A percentile compares a stretch with the other conserved stretches of the same genome.
These are phyloP conservation scores for Drosophila kanekoi DNA, from an alignment of 2,888 invertebrate species.

Conservation along the genomic window DNA sequence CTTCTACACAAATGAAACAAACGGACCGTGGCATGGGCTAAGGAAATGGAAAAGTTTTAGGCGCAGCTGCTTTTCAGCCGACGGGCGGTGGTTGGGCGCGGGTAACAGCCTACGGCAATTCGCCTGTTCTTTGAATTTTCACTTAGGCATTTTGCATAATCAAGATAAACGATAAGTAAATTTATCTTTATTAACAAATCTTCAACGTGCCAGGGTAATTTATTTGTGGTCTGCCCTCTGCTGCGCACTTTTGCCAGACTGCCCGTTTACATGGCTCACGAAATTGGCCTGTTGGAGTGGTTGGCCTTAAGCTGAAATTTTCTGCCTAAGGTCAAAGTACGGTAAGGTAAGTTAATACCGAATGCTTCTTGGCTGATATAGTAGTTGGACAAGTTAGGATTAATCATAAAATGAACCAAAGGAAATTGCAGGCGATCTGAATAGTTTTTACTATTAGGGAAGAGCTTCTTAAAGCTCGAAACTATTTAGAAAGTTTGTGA, in stretches of 20 bases:
- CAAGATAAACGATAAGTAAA: constrained; percentile 79
- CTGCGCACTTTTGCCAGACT: constrained; percentile 27
- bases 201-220: constrained; percentile 74
- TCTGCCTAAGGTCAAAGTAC: constrained; percentile 23
- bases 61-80: constrained; percentile 55
- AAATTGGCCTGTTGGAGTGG: constrained; percentile 52
- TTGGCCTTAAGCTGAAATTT: constrained; percentile 15
- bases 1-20: constrained; percentile 47
- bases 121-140: constrained; percentile 69
- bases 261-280: constrained; percentile 51
- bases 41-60: constrained; percentile 74
- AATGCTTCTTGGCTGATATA: background rate
- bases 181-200: constrained; percentile 79
- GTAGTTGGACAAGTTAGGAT: constrained; percentile 17
- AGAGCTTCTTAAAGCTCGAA: too few species aligned
- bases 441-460: too few species aligned
- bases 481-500: too few species aligned
- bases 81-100: background rate
- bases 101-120: constrained; percentile 9
- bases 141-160: constrained; percentile 78
- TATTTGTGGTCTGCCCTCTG: constrained; percentile 64
- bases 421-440: too few species aligned
- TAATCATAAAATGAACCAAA: background rate
- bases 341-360: constrained; percentile 14
- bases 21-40: constrained; percentile 24